Base-by-base conservation (phyloP, 2,797 vertebrate genomes). In the Lindbergichthys nudifrons region DNA sequence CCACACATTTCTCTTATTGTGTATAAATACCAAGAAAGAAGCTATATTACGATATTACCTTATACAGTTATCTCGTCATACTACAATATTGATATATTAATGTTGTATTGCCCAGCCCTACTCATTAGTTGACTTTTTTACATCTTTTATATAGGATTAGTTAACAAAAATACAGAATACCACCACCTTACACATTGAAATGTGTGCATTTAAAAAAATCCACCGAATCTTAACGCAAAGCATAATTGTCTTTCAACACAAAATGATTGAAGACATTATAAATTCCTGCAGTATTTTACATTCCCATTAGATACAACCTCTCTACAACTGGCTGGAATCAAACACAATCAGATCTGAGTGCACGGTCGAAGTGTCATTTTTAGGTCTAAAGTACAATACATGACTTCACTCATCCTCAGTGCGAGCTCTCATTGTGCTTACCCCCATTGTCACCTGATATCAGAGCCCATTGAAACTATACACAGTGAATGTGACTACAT, bases 361-460 rank as follows among this genome's bases (percentile, higher is more conserved):
- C n/a, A 42, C 47, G 32, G 26, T 54, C 39, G 32, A 67, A 72
- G 46, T 50, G 48, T 63, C 61, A 76, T 60, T 77, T 65, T 69
- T 15, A 30, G 51, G 26, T 58, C 70, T 69, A 36, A 56, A 45
- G 23, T 62, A 45, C 42, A 78, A 65, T 65, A 14, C 52, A 70
- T 47, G 65, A 81, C 65, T 80, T 68, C 21, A 62, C 87, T 81
- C 63, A 50, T 76, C 62, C 53, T 64, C 39, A 73, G 53, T 52
- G 65, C 30, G 52, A 71, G 65, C 78, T 70, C 16, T 53, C 85
- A 81, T 88, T 92, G 84, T 80, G 65, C 85, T 68, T 36, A 18
- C 48, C 7, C 32, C 79, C 65, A 82, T 87, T 87, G 81, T 90
- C 75, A 90, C 85, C 90, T 91, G 88, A 82, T 89, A 86, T 87